A percentile compares a stretch with the other conserved stretches of the same genome.
phyloP scores from a whole-genome alignment of 2,113 vertebrate genomes.

The Naja naja region DNA sequence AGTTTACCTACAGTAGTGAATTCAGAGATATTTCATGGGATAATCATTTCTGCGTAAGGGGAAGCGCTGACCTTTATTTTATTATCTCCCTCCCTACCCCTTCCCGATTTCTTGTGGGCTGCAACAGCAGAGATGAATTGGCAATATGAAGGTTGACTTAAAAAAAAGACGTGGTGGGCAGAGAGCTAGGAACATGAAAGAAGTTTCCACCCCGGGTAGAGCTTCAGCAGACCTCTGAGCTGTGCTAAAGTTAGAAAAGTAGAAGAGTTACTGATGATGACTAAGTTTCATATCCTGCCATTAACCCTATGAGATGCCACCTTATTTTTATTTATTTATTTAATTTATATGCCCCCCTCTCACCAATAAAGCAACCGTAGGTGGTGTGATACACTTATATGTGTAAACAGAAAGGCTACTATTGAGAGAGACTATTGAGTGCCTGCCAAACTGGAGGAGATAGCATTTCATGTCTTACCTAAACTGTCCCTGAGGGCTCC shows the following conservation, averaged over 20 bases:
- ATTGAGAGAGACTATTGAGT: not conserved
- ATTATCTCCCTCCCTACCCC: not conserved
- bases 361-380: not conserved
- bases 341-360: not conserved
- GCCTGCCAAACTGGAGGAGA: conserved; percentile 25
- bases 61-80: not conserved
- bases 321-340: not conserved
- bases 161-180: not conserved
- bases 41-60: not conserved
- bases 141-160: not conserved
- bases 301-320: not conserved
- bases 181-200: not conserved
- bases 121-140: not conserved
- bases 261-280: not conserved
- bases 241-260: not conserved
- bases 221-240: not conserved
- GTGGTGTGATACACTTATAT: not conserved
- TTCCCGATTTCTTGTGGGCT: not conserved
- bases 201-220: not conserved
- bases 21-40: not conserved
- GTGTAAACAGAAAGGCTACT: not conserved
- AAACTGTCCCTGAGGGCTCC: not conserved
- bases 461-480: conserved; percentile 22
- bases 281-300: not conserved
- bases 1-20: not conserved